Base-by-base conservation (phyloP, 2,113 vertebrate species). In the Cairina moschata region DNA sequence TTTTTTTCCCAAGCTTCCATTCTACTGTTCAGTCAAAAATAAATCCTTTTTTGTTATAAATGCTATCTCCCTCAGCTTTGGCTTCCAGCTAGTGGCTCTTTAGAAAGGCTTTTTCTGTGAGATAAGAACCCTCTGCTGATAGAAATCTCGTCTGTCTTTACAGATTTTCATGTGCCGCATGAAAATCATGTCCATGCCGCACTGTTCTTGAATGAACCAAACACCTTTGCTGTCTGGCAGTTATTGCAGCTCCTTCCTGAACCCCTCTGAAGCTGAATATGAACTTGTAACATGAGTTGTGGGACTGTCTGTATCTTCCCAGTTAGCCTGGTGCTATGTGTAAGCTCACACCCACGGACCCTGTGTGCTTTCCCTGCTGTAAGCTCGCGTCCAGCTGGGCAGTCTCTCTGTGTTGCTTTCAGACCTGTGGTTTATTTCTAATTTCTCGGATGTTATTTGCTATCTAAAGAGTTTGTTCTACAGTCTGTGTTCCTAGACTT, bases 101-200 rank as follows among this genome's bases (percentile, higher is more conserved):
- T 31, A 31, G 48, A n/a, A 71, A 36, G 22, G 3, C 3, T 59
- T 84, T 63, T 40, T 20, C 34, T 36, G 13, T 55, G 67, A 52
- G 6, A 38, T 46, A 76, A 65, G 69, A 65, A 16, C 17, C 3
- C 13, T 56, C 26, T n/a, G 14, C 58, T 52, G 21, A 48, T 82
- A 34, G 48, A 72, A 63, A 21, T 25, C 71, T 55, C 4, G 1
- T 31, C 42, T 42, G 13, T 74, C 17, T 83, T 8, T 18, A 11
- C 5, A 9, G 6, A 16, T 68, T 85, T 63, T 79, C 40, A n/a
- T 8, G 6, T 0, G 0, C 34, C 10, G n/a, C n/a, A n/a, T n/a
- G n/a, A n/a, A n/a, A n/a, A n/a, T n/a, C n/a, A n/a, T 2, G 0
- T 71, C n/a, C 10, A 34, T 50, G 21, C 46, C 18, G 16, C 0